These are phyloP conservation scores for Silurus lanzhouensis DNA, from an alignment of 2,797 vertebrate species.

Conservation along the genomic window DNA sequence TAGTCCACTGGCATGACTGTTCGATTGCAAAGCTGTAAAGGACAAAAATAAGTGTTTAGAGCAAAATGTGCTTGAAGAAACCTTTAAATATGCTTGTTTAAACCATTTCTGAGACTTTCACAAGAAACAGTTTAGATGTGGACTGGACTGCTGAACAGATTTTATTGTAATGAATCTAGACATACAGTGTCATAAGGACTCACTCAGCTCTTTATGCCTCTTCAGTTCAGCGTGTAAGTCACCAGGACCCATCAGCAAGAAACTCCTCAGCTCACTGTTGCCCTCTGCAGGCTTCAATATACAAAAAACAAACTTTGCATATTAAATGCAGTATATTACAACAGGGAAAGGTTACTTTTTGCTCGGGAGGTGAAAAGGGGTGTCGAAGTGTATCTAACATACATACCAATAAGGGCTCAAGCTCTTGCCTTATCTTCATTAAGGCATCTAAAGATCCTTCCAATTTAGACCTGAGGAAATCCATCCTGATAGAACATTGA, in stretches of 20 bases:
- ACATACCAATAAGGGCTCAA: slow-evolving; percentile 77
- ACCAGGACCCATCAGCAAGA: slow-evolving; percentile 54
- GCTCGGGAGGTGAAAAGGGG: slow-evolving; percentile 11
- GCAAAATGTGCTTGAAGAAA: background rate
- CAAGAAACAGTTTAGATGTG: slow-evolving; percentile 17
- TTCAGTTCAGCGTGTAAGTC: slow-evolving; percentile 71
- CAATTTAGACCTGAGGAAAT: slow-evolving; percentile 71
- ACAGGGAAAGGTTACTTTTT: background rate
- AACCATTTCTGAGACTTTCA: background rate
- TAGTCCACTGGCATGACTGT: slow-evolving; percentile 44
- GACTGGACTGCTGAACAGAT: background rate
- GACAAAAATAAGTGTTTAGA: slow-evolving; percentile 24
- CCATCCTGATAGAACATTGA: slow-evolving; percentile 64
- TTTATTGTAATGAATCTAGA: slow-evolving; percentile 3
- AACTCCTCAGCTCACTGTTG: slow-evolving; percentile 84
- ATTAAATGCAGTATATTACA: background rate
- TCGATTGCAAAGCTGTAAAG: slow-evolving; percentile 57
- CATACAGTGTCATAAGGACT: slow-evolving; percentile 58
- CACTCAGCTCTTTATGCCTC: slow-evolving; percentile 77
- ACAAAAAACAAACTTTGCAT: slow-evolving; percentile 30
- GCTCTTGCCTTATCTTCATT: slow-evolving; percentile 72
- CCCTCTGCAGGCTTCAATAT: slow-evolving; percentile 83
- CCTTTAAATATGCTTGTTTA: background rate
- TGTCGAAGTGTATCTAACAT: slow-evolving; percentile 51
- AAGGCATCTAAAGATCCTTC: slow-evolving; percentile 71